Base-by-base conservation (phyloP, 2,113 vertebrate genomes). In the Archocentrus centrarchus region DNA sequence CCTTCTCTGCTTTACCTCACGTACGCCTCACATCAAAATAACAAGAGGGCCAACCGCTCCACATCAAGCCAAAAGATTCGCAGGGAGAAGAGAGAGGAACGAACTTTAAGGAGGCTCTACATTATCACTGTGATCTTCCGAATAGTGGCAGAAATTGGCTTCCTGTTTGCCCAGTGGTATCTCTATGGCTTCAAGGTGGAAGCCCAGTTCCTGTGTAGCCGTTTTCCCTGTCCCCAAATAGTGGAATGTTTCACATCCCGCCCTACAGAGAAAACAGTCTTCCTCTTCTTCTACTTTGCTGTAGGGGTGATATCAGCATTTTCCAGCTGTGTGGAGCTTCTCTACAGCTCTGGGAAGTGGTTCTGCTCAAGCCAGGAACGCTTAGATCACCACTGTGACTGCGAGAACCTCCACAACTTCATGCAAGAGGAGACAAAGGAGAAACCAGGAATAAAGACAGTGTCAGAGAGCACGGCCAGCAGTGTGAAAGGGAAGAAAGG, bases 221-320 rank as follows among this genome's bases (percentile, higher is more conserved):
- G 95, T 1, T 94, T 93, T 41, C 97, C 98, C 7, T 99, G 98
- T 92, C 97, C 97, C 35, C 95, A 98, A 93, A 96, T 82, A 0
- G 97, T 99, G 83, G 97, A 99, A 91, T 98, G 98, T 95, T 98
- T 97, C 92, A 97, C 97, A 57, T 98, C 97, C 37, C 96, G 97
- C 6, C 97, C 98, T 22, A 96, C 96, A 0, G 98, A 98, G 94
- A 99, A 98, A 92, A 98, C 97, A 0, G 84, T 98, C 90, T 98
- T 99, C 94, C 96, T 99, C 82, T 89, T 96, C 86, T 99, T 99
- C 94, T 99, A 98, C 95, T 98, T 98, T 64, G 82, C 82, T 2
- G 95, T 98, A 14, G 97, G 98, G 18, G 79, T 97, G 78, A 57
- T 98, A 3, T 96, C 97, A 0, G 96, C 96, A 0, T 14, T 97